A percentile compares a stretch with the other conserved stretches of the same genome.
Conservation (phyloP, 2,797 vertebrate genomes). For the Gymnoscopelus microlampas region DNA sequence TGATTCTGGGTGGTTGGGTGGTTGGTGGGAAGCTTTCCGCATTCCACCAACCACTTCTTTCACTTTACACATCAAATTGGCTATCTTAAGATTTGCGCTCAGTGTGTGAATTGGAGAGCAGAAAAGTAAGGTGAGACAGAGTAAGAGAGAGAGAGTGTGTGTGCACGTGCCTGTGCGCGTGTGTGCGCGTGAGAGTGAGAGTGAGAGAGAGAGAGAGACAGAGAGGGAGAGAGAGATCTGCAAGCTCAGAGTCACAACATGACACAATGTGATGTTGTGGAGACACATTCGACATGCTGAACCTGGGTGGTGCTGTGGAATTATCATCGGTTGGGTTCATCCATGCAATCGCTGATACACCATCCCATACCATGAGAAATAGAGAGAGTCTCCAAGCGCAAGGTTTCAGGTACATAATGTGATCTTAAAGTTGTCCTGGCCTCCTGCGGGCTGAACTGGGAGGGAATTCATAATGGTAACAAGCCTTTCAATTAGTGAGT, state of each 20-base stretch:
- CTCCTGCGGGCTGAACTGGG: not conserved
- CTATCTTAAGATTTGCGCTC: constrained; percentile 73
- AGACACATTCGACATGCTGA: no score
- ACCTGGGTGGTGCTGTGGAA: no score
- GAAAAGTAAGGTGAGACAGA: constrained; percentile 9
- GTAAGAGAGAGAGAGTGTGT: constrained; percentile 1
- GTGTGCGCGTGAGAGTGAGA: no score
- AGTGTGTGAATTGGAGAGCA: constrained; percentile 57
- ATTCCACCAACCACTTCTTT: constrained; percentile 43
- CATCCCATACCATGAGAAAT: no score
- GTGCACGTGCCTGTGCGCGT: no score
- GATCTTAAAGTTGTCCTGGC: constrained; percentile 69
- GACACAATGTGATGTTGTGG: no score
- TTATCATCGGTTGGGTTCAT: no score
- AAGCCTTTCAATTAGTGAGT: constrained; percentile 91
- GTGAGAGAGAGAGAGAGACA: no score
- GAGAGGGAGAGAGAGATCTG: no score
- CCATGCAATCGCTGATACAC: no score
- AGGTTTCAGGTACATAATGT: constrained; percentile 59
- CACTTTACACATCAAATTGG: constrained; percentile 75
- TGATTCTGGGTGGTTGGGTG: constrained; percentile 51
- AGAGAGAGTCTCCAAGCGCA: not conserved
- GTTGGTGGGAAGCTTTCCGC: constrained; percentile 70
- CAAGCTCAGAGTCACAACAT: no score
- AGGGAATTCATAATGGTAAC: constrained; percentile 71